Base-by-base conservation (phyloP, 2,113 vertebrate genomes). In the Rhea americana region DNA sequence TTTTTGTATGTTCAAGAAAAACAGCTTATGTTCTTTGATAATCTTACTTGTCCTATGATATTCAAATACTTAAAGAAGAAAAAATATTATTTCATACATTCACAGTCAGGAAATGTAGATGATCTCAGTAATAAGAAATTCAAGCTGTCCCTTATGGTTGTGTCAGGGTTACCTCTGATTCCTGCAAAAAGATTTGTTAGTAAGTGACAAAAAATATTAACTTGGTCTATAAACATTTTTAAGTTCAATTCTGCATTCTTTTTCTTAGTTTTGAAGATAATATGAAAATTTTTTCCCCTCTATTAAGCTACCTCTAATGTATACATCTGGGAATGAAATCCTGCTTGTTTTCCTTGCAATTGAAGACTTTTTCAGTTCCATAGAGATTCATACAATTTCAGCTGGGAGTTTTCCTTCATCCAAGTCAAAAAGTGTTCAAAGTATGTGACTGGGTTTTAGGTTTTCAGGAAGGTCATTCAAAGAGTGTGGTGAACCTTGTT, bases 241-340 rank as follows among this genome's bases (percentile, higher is more conserved):
- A 35, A 35, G 35, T 35, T 35, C 35, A 35, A 35, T 35, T 35
- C 35, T 35, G 35, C 35, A 35, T 25, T 11, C 6, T 67, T 24
- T 21, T 7, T 8, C 4, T 21, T 16, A 21, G 1, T 70, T 81
- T n/a, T 62, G 5, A 3, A 2, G 5, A 4, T 47, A 48, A 16
- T 3, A 3, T n/a, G 6, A 66, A 66, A 19, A 25, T 53, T 13
- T 14, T 88, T 73, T 19, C 14, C 24, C 24, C 7, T 2, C 0
- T 70, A 35, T 14, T 70, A 6, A 4, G 8, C 8, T 22, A 74
- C 51, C 6, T 63, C 3, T 68, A 37, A 76, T 21, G 6, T 2
- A 51, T 72, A 5, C 2, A 37, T 45, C 10, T 58, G 22, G 26
- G 19, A 80, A 77, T 66, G 1, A 85, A 73, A 77, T 66, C 16